These are phyloP conservation scores for Delichon dasypus DNA, from an alignment of 2,797 vertebrate species.

Conservation along the genomic window DNA sequence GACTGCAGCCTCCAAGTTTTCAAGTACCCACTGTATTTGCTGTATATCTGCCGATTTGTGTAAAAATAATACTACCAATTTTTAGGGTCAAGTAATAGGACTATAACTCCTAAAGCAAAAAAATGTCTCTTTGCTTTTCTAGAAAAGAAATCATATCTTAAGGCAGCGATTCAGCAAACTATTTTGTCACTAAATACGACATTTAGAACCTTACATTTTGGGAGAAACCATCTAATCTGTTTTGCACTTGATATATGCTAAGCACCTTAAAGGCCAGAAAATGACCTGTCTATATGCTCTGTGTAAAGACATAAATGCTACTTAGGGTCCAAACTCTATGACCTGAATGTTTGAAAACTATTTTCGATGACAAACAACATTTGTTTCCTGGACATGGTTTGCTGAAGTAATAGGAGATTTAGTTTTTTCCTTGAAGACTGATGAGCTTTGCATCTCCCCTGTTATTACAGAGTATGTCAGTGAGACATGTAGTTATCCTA, in stretches of 20 bases:
- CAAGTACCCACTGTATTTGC: not conserved
- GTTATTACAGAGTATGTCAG: not conserved
- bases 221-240: not conserved
- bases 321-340: not conserved
- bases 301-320: not conserved
- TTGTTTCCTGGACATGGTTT: not conserved
- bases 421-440: not conserved
- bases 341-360: not conserved
- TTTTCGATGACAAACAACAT: not conserved
- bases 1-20: not conserved
- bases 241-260: not conserved
- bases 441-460: not conserved
- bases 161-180: not conserved
- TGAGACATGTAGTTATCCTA: fast-evolving
- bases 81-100: not conserved
- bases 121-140: not conserved
- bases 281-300: not conserved
- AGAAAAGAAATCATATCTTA: not conserved
- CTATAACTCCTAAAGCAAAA: not conserved
- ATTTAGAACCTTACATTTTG: not conserved
- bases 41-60: not conserved
- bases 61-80: not conserved
- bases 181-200: not conserved
- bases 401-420: not conserved
- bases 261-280: not conserved